Evolutionary conservation across 2,888 invertebrate genomes (phyloP).

Genomic region (Tipula vernalis): DNA sequence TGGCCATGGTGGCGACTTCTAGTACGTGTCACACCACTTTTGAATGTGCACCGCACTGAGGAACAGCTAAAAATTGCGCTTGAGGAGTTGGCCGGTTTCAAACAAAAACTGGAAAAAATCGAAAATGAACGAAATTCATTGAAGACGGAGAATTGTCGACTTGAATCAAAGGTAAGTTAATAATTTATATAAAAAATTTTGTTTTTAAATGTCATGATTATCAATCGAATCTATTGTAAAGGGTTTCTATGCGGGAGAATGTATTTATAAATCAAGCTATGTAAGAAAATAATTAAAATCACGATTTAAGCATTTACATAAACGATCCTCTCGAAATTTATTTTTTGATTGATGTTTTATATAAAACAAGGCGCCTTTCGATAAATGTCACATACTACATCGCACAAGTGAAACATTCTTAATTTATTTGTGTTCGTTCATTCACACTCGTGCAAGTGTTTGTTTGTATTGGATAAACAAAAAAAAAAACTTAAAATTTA

Average conservation of each 20-base stretch:
- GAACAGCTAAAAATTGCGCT: conserved; percentile 71
- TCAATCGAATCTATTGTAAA: neutral
- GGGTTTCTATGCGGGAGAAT: neutral
- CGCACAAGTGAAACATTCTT: neutral
- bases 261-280: neutral
- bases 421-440: neutral
- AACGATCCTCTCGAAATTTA: neutral
- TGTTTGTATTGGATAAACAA: neutral
- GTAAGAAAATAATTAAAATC: neutral
- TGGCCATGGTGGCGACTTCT: conserved; percentile 98
- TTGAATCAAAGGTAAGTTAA: conserved; percentile 76
- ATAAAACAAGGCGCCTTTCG: neutral
- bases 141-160: conserved; percentile 77
- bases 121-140: conserved; percentile 74
- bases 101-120: conserved; percentile 70
- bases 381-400: neutral
- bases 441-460: neutral
- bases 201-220: neutral
- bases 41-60: conserved; percentile 89
- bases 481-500: neutral
- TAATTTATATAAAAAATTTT: neutral
- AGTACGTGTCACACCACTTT: conserved; percentile 79
- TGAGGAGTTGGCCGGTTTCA: conserved; percentile 77
- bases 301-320: neutral
- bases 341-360: neutral